phyloP scores from a whole-genome alignment of 2,888 invertebrate genomes.

The Leptopilina drosophilae region DNA sequence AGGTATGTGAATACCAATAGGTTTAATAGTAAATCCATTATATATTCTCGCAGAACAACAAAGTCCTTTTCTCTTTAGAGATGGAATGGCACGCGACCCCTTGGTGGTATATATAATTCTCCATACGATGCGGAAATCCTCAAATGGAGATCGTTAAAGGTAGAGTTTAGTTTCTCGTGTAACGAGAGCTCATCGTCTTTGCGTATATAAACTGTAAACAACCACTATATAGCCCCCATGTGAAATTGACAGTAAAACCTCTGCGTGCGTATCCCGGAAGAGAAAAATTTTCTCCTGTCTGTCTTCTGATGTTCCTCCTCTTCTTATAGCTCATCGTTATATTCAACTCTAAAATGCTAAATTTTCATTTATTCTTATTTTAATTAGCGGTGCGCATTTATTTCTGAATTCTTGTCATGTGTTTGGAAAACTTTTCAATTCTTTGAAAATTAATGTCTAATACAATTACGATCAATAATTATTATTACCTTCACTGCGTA shows the following conservation, averaged over 20 bases:
- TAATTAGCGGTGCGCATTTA: too few species aligned
- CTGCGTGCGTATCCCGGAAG: constrained; percentile 35
- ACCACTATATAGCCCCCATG: not conserved
- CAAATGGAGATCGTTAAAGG: constrained; percentile 57
- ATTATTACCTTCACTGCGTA: too few species aligned
- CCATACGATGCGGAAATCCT: constrained; percentile 53
- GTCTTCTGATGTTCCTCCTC: not conserved
- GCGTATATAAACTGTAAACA: constrained; percentile 42
- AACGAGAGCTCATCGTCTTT: constrained; percentile 54
- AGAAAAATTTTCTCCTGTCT: constrained; percentile 43
- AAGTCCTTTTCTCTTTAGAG: constrained; percentile 3
- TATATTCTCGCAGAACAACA: constrained; percentile 7
- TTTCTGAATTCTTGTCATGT: too few species aligned
- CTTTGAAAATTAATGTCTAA: too few species aligned
- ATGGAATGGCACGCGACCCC: constrained; percentile 54
- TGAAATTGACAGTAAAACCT: constrained; percentile 8
- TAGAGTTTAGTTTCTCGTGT: constrained; percentile 55
- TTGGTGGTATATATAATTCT: constrained; percentile 20
- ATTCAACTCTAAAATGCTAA: too few species aligned
- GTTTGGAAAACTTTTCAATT: too few species aligned
- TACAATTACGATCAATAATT: too few species aligned
- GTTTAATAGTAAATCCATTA: not conserved
- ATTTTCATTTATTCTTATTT: too few species aligned
- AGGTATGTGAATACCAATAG: not conserved
- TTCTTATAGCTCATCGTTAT: too few species aligned